phyloP scores from a whole-genome alignment of 2,888 invertebrate genomes.

The Fragum whitleyi region DNA sequence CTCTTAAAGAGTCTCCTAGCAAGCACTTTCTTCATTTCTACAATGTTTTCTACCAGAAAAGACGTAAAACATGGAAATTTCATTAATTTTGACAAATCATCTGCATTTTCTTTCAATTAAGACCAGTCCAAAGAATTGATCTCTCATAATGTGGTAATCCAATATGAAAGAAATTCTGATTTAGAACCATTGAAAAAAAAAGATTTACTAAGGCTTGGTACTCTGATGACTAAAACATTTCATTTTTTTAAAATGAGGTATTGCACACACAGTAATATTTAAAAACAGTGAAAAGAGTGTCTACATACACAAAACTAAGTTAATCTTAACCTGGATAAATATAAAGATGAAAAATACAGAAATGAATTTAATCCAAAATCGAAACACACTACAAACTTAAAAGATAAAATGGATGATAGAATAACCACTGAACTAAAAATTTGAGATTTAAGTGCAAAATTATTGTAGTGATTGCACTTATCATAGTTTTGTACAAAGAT shows the following conservation, averaged over 20 bases:
- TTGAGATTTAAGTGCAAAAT: no score
- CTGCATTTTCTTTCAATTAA: no score
- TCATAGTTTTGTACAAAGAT: no score
- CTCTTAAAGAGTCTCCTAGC: no score
- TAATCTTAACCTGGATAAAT: constrained; percentile 8
- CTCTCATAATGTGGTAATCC: no score
- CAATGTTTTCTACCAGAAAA: no score
- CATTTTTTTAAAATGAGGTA: constrained; percentile 44
- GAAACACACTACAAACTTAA: neutral
- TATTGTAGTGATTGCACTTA: no score
- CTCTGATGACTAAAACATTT: constrained; percentile 1
- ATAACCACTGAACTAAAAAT: neutral
- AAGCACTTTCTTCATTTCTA: no score
- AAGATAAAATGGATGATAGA: neutral
- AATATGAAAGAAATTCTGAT: no score
- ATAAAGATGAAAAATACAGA: neutral
- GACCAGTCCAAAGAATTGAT: no score
- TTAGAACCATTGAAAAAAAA: no score
- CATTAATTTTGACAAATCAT: neutral
- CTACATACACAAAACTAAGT: constrained; percentile 16
- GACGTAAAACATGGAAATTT: neutral
- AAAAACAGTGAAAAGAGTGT: constrained; percentile 8
- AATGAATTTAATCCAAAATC: neutral
- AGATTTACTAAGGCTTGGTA: no score
- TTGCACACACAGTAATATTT: constrained; percentile 45